Evolutionary conservation across 2,113 vertebrate species (phyloP), one percentile per base, ranked within the genome.

Genomic region (Stegostoma tigrinum): DNA sequence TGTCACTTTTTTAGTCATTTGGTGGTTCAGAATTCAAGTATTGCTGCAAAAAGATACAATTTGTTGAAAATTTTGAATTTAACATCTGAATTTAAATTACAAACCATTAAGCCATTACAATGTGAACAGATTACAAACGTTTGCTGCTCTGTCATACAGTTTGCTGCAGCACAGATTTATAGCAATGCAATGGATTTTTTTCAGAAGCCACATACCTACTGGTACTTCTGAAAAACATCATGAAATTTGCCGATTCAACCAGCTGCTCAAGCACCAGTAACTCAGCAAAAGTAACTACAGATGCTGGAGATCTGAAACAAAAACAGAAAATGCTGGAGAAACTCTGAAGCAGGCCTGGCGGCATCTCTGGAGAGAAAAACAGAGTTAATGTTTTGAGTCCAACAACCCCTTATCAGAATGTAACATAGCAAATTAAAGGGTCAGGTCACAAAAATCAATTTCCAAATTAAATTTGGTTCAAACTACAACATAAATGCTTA

Each of bases 381-480:
- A 10, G 55, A 61, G 55, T 61, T 61, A 61, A 61, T 12, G 7
- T 61, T 61, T 12, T 61, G 55, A 61, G 55, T 61, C 55, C 55
- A 61, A 61, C 55, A 61, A 61, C 12, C 55, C 7, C 12, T 61
- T 61, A 61, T 61, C 55, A 61, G 55, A 61, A 61, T 2, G 55
- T 61, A 61, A 61, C 12, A 10, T 61, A 61, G 55, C 55, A 61
- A 61, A 61, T 10, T 12, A 61, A 93, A 23, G 2, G 21, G 66
- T 38, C 55, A 66, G 38, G 38, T 42, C 34, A 67, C 34, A 87
- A 52, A 87, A 87, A 52, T 27, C 5, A 23, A n/a, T 90, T 90
- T 61, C 87, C 87, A 93, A 93, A 93, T 38, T 66, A 66, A 93
- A 91, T 66, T 61, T 93, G 61, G 89, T 67, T 42, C 61, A 66